Evolutionary conservation across 2,888 invertebrate genomes (phyloP).

Genomic region (Anthrax anthrax): DNA sequence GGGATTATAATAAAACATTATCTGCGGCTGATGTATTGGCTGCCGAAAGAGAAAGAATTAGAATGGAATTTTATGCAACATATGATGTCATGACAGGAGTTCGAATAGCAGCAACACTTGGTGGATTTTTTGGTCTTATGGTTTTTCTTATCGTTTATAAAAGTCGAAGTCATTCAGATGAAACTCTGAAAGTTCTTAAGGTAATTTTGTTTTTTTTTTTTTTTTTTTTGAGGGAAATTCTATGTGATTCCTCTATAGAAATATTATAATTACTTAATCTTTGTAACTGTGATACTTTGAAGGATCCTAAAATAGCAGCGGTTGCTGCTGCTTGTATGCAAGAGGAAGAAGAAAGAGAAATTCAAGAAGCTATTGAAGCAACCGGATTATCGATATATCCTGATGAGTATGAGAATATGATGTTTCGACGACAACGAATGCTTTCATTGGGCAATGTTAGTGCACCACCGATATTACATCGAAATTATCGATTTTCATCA

Average conservation of each 20-base stretch:
- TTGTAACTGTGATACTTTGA: constrained; percentile 14
- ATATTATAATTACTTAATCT: not conserved
- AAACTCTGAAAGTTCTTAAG: constrained; percentile 52
- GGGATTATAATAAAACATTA: constrained; percentile 6
- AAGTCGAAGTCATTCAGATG: constrained; percentile 64
- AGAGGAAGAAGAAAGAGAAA: constrained; percentile 56
- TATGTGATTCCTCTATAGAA: not conserved
- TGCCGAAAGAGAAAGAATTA: constrained; percentile 52
- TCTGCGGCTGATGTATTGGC: constrained; percentile 22
- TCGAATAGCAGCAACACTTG: constrained; percentile 79
- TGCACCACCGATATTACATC: constrained; percentile 38
- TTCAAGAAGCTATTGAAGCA: constrained; percentile 60
- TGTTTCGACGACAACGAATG: constrained; percentile 39
- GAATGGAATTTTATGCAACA: constrained; percentile 72
- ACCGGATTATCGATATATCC: constrained; percentile 38
- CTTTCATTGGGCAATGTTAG: constrained; percentile 55
- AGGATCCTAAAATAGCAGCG: constrained; percentile 66
- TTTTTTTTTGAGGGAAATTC: no score
- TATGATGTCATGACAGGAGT: constrained; percentile 92
- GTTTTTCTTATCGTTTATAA: constrained; percentile 83
- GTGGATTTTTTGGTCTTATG: constrained; percentile 84
- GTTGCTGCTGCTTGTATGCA: constrained; percentile 65
- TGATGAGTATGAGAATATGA: constrained; percentile 35
- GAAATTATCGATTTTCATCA: constrained; percentile 43
- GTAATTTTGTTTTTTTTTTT: constrained; percentile 14